Base-by-base conservation (phyloP, 2,888 invertebrate genomes). In the Clunio marinus region DNA sequence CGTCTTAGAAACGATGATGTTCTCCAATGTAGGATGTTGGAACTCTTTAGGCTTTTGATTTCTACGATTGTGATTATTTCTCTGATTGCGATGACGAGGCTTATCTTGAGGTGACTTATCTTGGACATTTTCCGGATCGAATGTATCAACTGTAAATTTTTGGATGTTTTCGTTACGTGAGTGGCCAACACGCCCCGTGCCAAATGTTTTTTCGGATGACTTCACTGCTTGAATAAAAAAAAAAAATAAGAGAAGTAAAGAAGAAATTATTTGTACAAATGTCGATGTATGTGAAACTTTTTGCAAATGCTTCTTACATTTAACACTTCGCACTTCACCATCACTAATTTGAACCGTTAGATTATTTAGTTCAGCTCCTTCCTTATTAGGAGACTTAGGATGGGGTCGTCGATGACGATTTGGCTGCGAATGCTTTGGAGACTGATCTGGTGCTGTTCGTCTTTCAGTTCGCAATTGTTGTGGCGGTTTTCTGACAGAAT, bases 11-110 rank as follows among this genome's bases (percentile, higher is more conserved):
- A 66, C 55, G 10, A 66, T 25, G 20, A 66, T 66, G 20, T 66
- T 66, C n/a, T 66, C 66, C 17, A 66, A 66, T 17, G 46, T 66
- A 22, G 66, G 66, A 55, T 55, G 66, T 24, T 66, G 66, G 25
- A 66, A 55, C 17, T 66, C 66, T 1, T 51, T 28, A 13, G 66
- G 28, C 28, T 24, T 22, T 13, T 35, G 46, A 13, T 24, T 55
- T 13, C 55, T n/a, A 4, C 46, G 17, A n/a, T 66, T 66, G 2
- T 25, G 27, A n/a, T 45, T 25, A n/a, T 51, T 22, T n/a, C n/a
- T n/a, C n/a, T n/a, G 24, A 1, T n/a, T 1, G 3, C 55, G 45
- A 24, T 66, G 25, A 20, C 28, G 17, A 8, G 35, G 13, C 17
- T 35, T 25, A 1, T 65, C 66, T 13, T 45, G 8, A 13, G 20